These are phyloP conservation scores for Periophthalmus modestus DNA, from an alignment of 2,113 vertebrate species.

Conservation along the genomic window DNA sequence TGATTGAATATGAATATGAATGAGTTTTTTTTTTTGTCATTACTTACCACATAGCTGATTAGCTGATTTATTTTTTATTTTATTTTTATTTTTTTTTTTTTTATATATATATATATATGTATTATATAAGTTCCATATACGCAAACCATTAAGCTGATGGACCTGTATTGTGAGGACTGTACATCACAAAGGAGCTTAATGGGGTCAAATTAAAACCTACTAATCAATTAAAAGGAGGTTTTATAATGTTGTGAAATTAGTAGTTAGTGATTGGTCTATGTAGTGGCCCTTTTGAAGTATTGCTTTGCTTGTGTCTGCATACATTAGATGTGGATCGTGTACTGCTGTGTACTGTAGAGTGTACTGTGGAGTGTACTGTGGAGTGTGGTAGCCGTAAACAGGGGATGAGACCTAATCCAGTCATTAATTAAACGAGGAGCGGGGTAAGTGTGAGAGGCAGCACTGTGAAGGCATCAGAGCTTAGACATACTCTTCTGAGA, in stretches of 20 bases:
- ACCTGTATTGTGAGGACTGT: no score
- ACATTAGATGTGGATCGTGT: conserved; percentile 1
- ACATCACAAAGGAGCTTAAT: not conserved
- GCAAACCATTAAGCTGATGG: no score
- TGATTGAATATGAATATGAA: no score
- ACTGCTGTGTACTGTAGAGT: conserved; percentile 28
- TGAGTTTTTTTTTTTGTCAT: no score
- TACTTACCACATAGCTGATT: no score
- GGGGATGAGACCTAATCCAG: conserved; percentile 52
- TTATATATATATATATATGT: no score
- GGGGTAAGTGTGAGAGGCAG: conserved; percentile 28
- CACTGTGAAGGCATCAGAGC: conserved; percentile 49
- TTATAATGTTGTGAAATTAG: not conserved
- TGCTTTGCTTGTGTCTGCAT: not conserved
- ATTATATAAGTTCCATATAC: no score
- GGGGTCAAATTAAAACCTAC: not conserved
- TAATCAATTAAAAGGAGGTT: no score
- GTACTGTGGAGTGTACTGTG: conserved; percentile 21
- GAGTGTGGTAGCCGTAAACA: conserved; percentile 24
- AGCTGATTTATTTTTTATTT: no score
- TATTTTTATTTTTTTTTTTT: no score
- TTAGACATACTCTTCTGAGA: conserved; percentile 59
- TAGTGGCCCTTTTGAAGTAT: not conserved
- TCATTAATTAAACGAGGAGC: conserved; percentile 65
- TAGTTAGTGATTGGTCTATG: not conserved